Percentiles rank a stretch among this genome's conserved stretches.
These are phyloP conservation scores for Crotophaga sulcirostris DNA, from an alignment of 2,113 vertebrate genomes.

Conservation along the genomic window DNA sequence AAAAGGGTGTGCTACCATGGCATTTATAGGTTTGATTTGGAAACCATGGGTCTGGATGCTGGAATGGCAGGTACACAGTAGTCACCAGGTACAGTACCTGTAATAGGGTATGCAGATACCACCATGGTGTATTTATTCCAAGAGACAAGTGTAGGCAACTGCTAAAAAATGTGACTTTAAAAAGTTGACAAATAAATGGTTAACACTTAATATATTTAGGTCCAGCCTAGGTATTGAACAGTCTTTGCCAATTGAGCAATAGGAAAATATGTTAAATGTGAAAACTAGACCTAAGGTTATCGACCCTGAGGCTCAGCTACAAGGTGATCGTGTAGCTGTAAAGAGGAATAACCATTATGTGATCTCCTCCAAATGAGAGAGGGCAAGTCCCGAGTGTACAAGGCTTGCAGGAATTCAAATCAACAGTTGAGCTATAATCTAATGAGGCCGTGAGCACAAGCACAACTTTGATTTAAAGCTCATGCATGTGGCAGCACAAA, in stretches of 20 bases:
- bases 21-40: background rate
- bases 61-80: background rate
- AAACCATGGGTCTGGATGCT: background rate
- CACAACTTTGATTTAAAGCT: background rate
- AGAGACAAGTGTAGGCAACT: background rate
- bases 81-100: background rate
- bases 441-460: background rate
- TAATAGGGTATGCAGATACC: background rate
- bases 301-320: background rate
- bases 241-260: background rate
- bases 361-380: background rate
- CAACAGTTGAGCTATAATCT: background rate
- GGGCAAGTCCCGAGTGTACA: background rate
- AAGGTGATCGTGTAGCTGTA: background rate
- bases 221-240: background rate
- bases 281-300: background rate
- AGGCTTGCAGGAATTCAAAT: constrained; percentile 6
- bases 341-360: background rate
- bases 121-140: background rate
- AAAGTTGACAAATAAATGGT: background rate
- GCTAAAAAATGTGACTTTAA: background rate
- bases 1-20: background rate
- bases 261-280: constrained; percentile 15
- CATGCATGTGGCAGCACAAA: background rate
- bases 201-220: background rate